Base-by-base conservation (phyloP, 2,113 vertebrate genomes). In the Gracilinanus agilis region DNA sequence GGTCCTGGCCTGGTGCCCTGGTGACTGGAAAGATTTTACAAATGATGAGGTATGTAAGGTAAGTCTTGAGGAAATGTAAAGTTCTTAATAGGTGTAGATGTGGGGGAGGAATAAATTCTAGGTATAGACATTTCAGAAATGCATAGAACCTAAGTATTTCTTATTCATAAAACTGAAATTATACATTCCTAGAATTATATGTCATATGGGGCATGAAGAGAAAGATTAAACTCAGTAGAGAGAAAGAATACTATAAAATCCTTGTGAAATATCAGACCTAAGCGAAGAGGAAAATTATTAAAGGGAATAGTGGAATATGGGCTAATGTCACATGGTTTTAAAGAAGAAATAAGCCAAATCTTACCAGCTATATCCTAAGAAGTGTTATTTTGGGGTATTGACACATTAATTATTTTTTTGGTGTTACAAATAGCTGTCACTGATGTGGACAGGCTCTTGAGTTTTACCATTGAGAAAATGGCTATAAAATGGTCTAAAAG, bases 181-280 rank as follows among this genome's bases (percentile, higher is more conserved):
- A 25, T n/a, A 0, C 67, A 56, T 89, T 90, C 40, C 92, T 56
- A 90, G 83, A 54, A 93, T 91, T 24, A 9, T 49, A 55, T 89
- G 29, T 27, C 92, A 95, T 54, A 55, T 96, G 90, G 67, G 55
- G 95, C 12, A 92, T 10, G 91, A 94, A 90, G n/a, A 94, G 94
- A 40, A 55, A 89, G 53, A 44, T 29, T 54, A 34, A 83, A 29
- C 12, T 95, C 90, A 24, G 8, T 1, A 53, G 90, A 91, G 21
- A 90, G 95, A 97, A 94, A 90, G 93, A 54, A 93, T 24, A 89
- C 12, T 29, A 55, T 93, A 90, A 27, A 93, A 96, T 55, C 27
- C 29, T 67, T 29, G 89, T 94, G 91, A 94, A 83, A 83, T 53
- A 44, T 44, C 8, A 25, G 92, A n/a, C 9, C 49, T 90, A 13